Conservation (phyloP, 2,797 vertebrate species). For the Gallinago stenura region DNA sequence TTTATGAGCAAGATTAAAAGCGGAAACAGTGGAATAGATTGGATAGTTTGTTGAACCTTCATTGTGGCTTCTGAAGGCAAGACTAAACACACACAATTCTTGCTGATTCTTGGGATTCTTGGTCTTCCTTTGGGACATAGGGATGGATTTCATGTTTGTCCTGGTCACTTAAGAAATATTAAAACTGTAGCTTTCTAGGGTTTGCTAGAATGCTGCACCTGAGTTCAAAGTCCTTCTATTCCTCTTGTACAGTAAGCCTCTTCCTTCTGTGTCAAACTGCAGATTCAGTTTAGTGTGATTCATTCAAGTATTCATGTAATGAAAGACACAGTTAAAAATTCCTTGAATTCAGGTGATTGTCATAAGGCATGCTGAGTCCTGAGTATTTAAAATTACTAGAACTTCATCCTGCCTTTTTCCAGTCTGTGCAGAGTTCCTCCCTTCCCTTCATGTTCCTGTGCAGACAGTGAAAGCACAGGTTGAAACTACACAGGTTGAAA, state of each 20-base stretch:
- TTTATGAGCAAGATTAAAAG: background rate
- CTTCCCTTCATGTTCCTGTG: background rate
- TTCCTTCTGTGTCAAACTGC: background rate
- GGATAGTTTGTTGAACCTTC: background rate
- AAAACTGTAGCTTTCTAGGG: background rate
- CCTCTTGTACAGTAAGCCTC: background rate
- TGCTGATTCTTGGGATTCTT: background rate
- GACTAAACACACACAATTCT: background rate
- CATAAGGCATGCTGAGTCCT: background rate
- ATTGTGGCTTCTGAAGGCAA: background rate
- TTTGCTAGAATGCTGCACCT: background rate
- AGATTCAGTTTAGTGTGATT: background rate
- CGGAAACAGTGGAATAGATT: background rate
- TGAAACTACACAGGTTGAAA: too few relatives aligned
- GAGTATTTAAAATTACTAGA: background rate
- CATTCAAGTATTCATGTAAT: background rate
- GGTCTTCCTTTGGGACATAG: background rate
- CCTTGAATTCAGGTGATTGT: background rate
- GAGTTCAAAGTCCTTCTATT: background rate
- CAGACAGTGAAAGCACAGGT: background rate
- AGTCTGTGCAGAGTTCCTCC: background rate
- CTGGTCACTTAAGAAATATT: background rate
- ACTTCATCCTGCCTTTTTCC: background rate
- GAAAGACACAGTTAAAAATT: background rate
- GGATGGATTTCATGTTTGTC: background rate